Conservation (phyloP, 2,797 vertebrate genomes). For the Artibeus jamaicensis region DNA sequence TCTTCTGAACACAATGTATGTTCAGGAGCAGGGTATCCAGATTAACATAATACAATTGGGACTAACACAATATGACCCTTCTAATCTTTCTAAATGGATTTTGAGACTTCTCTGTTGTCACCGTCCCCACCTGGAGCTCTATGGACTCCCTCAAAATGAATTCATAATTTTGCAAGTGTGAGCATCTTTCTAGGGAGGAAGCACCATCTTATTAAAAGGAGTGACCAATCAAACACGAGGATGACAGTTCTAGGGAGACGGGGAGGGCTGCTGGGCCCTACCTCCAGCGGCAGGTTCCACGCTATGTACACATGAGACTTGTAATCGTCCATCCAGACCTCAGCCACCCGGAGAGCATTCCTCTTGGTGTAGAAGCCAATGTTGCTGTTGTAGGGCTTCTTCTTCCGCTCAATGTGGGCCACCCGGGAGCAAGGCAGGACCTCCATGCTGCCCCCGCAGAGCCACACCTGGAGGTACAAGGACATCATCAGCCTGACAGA, state of each 20-base stretch:
- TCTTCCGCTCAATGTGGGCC: constrained; percentile 95
- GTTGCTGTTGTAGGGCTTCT: constrained; percentile 97
- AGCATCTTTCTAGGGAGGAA: neutral
- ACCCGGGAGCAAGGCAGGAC: constrained; percentile 97
- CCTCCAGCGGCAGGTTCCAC: constrained; percentile 97
- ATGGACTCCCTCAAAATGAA: neutral
- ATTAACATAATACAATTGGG: neutral
- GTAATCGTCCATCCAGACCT: constrained; percentile 98
- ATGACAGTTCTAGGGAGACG: neutral
- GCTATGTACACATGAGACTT: constrained; percentile 97
- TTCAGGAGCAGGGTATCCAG: neutral
- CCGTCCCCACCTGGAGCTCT: neutral
- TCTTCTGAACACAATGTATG: neutral
- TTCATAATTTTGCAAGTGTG: neutral
- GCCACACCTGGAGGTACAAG: constrained; percentile 89
- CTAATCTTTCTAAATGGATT: neutral
- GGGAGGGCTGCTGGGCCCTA: constrained; percentile 50
- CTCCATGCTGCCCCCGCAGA: constrained; percentile 98
- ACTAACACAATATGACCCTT: neutral
- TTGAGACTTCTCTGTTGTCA: neutral
- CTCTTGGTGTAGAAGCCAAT: constrained; percentile 95
- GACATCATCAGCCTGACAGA: neutral
- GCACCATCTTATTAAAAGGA: neutral
- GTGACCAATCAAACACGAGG: neutral
- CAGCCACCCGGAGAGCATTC: constrained; percentile 94